Evolutionary conservation across 2,113 vertebrate genomes (phyloP).

Genomic region (Copsychus sechellarum): DNA sequence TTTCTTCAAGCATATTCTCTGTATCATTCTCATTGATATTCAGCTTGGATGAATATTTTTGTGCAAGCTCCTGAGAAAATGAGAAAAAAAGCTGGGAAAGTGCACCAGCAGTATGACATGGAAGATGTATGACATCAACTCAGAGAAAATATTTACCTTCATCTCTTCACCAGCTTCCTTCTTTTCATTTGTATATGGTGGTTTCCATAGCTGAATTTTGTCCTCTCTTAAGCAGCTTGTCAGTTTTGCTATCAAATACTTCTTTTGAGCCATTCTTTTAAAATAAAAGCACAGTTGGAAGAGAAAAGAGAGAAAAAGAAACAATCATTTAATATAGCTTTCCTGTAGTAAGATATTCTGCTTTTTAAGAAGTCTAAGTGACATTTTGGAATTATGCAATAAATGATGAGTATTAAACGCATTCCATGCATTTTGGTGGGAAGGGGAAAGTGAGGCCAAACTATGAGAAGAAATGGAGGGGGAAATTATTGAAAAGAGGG

Average conservation of each 20-base stretch:
- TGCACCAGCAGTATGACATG: neutral
- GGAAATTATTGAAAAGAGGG: neutral
- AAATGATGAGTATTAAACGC: neutral
- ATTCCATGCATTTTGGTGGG: neutral
- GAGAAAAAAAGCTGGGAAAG: neutral
- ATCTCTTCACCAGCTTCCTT: conserved; percentile 76
- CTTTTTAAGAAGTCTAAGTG: neutral
- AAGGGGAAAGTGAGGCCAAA: neutral
- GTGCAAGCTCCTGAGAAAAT: conserved; percentile 81
- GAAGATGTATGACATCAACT: neutral
- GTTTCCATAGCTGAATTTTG: conserved; percentile 89
- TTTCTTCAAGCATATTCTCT: conserved; percentile 81
- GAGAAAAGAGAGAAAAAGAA: neutral
- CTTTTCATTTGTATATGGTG: conserved; percentile 83
- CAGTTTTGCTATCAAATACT: conserved; percentile 85
- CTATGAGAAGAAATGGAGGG: neutral
- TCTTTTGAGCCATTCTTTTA: conserved; percentile 83
- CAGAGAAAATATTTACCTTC: conserved; percentile 73
- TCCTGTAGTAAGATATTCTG: neutral
- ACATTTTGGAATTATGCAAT: neutral
- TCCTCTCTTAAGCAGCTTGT: conserved; percentile 85
- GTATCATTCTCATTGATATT: conserved; percentile 73
- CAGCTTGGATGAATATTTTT: conserved; percentile 79
- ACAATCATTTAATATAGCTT: neutral
- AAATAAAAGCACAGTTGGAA: conserved; percentile 22